These are phyloP conservation scores for Heliconius nattereri DNA, from an alignment of 1,140 invertebrate genomes.

Conservation along the genomic window DNA sequence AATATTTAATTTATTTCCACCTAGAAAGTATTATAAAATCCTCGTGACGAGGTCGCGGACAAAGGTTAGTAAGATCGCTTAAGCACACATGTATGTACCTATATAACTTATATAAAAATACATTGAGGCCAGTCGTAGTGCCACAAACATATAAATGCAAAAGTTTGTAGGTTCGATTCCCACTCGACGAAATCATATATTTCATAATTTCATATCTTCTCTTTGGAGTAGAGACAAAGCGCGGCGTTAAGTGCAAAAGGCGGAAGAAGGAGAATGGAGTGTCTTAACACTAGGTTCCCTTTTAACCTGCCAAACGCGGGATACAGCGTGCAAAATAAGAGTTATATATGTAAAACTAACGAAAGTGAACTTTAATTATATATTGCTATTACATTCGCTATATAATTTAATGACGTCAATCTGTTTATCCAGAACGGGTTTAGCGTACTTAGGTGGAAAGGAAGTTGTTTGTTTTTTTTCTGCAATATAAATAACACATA, in stretches of 20 bases:
- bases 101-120: neutral
- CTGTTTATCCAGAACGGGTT: conserved; percentile 14
- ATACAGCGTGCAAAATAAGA: too few relatives aligned
- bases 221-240: too few relatives aligned
- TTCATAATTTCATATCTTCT: too few relatives aligned
- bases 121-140: too few relatives aligned
- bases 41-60: conserved; percentile 7
- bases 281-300: too few relatives aligned
- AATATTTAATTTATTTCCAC: neutral
- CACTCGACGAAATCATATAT: too few relatives aligned
- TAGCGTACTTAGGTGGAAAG: conserved; percentile 19
- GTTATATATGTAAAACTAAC: neutral
- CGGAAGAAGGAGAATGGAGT: too few relatives aligned
- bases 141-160: too few relatives aligned
- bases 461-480: conserved; percentile 19
- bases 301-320: too few relatives aligned
- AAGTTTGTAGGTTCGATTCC: too few relatives aligned
- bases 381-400: neutral
- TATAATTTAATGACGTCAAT: conserved; percentile 12
- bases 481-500: conserved; percentile 8
- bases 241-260: too few relatives aligned
- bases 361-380: neutral
- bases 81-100: neutral
- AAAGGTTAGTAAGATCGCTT: conserved; percentile 4
- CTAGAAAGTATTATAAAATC: neutral